Evolutionary conservation across 2,797 vertebrate species (phyloP).

Genomic region (Scolopax rusticola): DNA sequence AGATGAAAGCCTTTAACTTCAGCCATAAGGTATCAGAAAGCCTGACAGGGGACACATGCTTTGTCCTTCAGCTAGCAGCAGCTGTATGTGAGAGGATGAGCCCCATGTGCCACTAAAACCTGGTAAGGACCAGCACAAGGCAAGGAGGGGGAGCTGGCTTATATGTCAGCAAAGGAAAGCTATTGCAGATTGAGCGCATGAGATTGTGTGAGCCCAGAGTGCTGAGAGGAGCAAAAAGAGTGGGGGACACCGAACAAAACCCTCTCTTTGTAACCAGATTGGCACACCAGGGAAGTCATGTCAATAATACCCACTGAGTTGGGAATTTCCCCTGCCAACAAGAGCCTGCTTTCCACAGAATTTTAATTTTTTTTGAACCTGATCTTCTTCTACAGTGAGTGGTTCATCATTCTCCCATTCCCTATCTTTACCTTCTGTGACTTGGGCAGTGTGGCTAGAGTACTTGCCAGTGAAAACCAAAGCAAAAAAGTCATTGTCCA

Average conservation of each 20-base stretch:
- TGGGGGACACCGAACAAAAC: background rate
- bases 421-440: background rate
- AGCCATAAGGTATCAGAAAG: background rate
- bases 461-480: background rate
- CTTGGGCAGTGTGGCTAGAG: background rate
- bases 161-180: background rate
- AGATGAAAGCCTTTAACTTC: background rate
- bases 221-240: background rate
- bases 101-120: background rate
- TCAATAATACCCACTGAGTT: background rate
- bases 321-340: background rate
- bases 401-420: background rate
- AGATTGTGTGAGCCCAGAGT: background rate
- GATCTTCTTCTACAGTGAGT: background rate
- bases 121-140: background rate
- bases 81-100: background rate
- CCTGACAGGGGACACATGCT: background rate
- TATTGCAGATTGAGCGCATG: background rate
- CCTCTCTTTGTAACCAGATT: background rate
- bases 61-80: background rate
- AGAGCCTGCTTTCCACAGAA: background rate
- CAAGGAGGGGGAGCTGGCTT: background rate
- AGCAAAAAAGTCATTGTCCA: background rate
- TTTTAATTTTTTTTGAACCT: background rate
- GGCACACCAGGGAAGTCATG: background rate